Conservation (phyloP, 2,113 vertebrate genomes). For the Andinoacara biseriatus region DNA sequence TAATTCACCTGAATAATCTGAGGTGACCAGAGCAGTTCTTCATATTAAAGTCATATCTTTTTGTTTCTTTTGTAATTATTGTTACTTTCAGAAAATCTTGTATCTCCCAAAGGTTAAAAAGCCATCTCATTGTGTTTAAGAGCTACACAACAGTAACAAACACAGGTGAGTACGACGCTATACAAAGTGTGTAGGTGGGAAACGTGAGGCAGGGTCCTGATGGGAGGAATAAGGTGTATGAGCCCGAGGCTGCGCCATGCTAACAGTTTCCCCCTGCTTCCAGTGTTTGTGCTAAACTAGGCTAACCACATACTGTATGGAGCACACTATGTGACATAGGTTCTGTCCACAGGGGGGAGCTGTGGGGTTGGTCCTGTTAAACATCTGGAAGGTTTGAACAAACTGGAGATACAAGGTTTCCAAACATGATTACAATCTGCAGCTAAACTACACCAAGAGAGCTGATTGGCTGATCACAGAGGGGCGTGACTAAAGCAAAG, state of each 20-base stretch:
- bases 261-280: background rate
- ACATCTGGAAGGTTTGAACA: background rate
- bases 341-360: constrained; percentile 6
- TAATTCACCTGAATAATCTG: background rate
- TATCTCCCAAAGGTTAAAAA: background rate
- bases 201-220: background rate
- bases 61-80: background rate
- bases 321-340: background rate
- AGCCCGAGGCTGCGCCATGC: background rate
- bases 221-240: too few relatives aligned
- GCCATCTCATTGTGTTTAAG: background rate
- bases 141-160: background rate
- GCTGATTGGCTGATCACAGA: constrained; percentile 40
- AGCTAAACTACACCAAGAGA: background rate
- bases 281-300: constrained; percentile 13
- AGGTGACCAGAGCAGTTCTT: background rate
- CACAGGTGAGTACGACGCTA: background rate
- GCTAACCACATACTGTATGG: background rate
- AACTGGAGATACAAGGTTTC: constrained; percentile 51
- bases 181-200: background rate
- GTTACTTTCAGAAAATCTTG: constrained; percentile 17
- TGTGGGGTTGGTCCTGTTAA: constrained; percentile 7
- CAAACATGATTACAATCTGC: background rate
- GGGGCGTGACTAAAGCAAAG: constrained; percentile 33
- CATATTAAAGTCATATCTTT: background rate